A percentile compares a stretch with the other conserved stretches of the same genome.
Evolutionary conservation across 1,140 invertebrate species (phyloP).

Genomic region (Brachionus calyciflorus): DNA sequence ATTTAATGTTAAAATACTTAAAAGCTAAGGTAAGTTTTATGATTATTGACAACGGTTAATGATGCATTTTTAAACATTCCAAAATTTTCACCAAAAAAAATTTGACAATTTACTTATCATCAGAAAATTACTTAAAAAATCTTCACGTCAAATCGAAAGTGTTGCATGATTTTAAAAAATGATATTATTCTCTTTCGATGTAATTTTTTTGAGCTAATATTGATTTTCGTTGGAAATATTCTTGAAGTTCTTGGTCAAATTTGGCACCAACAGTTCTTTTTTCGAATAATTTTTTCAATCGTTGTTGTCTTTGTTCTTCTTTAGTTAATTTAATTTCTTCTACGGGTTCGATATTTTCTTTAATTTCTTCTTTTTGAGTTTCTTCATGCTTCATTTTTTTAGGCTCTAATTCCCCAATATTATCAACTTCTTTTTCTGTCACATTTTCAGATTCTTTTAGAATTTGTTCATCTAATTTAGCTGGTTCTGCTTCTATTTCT

Average conservation of each 20-base stretch:
- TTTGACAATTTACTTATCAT: too few relatives aligned
- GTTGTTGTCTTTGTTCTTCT: constrained; percentile 14
- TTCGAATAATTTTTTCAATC: constrained; percentile 9
- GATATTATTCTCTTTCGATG: constrained; percentile 27
- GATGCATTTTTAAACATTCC: too few relatives aligned
- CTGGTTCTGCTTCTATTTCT: neutral
- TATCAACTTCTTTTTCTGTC: neutral
- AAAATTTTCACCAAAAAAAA: too few relatives aligned
- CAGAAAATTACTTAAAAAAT: too few relatives aligned
- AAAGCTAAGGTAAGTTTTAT: too few relatives aligned
- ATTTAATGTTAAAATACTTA: too few relatives aligned
- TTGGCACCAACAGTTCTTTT: constrained; percentile 37
- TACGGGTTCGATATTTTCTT: neutral
- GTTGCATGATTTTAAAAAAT: neutral
- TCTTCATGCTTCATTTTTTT: too few relatives aligned
- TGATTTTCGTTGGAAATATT: constrained; percentile 19
- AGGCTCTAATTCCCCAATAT: too few relatives aligned
- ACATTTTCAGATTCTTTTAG: neutral
- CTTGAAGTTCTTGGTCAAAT: constrained; percentile 13
- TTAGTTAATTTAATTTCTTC: neutral
- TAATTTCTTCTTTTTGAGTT: neutral
- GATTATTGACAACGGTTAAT: too few relatives aligned
- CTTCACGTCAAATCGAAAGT: too few relatives aligned
- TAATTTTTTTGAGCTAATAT: constrained; percentile 18
- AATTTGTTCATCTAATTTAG: neutral